phyloP scores from a whole-genome alignment of 1,140 invertebrate genomes.

The Eurytemora carolleeae region DNA sequence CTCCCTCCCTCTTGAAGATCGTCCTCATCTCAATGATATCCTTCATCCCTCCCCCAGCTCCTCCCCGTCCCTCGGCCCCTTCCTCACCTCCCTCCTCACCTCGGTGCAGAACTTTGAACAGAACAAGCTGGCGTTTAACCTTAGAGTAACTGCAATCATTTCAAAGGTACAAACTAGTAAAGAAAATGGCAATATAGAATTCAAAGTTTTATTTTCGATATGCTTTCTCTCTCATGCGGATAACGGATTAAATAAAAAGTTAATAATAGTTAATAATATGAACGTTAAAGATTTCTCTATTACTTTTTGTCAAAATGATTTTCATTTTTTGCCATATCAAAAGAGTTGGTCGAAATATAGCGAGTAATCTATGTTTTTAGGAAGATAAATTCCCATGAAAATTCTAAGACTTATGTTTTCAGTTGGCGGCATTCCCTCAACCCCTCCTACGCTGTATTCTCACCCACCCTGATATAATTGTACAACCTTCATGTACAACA shows the following conservation, averaged over 20 bases:
- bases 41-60: too few relatives aligned
- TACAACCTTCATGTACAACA: not conserved
- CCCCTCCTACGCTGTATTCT: not conserved
- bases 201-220: too few relatives aligned
- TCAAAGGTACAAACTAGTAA: too few relatives aligned
- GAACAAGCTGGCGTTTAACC: not conserved
- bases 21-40: not conserved
- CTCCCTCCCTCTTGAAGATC: not conserved
- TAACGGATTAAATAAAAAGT: too few relatives aligned
- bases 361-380: not conserved
- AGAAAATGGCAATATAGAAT: too few relatives aligned
- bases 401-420: too few relatives aligned
- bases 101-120: not conserved
- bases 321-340: too few relatives aligned
- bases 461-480: not conserved
- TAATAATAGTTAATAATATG: too few relatives aligned
- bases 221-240: too few relatives aligned
- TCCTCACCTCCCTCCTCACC: not conserved
- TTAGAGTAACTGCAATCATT: not conserved
- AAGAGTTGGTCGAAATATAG: too few relatives aligned
- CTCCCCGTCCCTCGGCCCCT: not conserved
- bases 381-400: not conserved
- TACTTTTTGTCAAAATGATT: too few relatives aligned
- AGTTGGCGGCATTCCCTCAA: not conserved
- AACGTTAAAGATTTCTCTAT: too few relatives aligned